Evolutionary conservation across 1,140 invertebrate genomes (phyloP).

Genomic region (Dolichoris vasculosae): DNA sequence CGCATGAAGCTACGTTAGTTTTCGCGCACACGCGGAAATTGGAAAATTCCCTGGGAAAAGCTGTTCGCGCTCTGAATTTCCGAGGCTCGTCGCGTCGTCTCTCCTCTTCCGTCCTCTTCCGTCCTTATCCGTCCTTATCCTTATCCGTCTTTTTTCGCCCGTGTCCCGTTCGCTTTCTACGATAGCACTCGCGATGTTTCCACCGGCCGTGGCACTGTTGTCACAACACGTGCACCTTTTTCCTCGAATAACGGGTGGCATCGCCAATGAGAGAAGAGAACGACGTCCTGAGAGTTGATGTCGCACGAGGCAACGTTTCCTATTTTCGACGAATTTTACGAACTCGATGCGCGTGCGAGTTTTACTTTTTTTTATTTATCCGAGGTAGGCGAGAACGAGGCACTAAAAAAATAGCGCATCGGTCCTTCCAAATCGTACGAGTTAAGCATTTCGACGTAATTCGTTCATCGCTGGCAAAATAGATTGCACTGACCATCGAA

Average conservation of each 20-base stretch:
- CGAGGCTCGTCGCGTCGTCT: conserved; percentile 60
- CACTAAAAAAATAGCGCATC: background rate
- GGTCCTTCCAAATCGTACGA: background rate
- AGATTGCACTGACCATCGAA: no score
- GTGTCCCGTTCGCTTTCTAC: background rate
- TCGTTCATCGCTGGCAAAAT: background rate
- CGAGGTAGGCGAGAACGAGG: background rate
- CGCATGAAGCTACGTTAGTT: background rate
- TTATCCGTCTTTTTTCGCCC: no score
- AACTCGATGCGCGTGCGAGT: background rate
- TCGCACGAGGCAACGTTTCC: background rate
- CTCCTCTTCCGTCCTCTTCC: conserved; percentile 52
- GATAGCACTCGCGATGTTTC: conserved; percentile 24
- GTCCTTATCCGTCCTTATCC: conserved; percentile 39
- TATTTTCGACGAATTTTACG: background rate
- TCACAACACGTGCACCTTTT: conserved; percentile 40
- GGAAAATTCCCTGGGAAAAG: conserved; percentile 63
- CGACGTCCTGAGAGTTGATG: conserved; percentile 34
- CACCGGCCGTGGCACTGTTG: background rate
- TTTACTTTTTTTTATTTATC: background rate
- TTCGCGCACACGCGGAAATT: conserved; percentile 54
- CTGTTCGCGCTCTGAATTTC: conserved; percentile 50
- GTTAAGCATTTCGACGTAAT: background rate
- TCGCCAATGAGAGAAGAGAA: conserved; percentile 44
- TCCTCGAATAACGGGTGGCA: conserved; percentile 26